Percentiles rank a stretch among this genome's conserved stretches.
Conservation (phyloP, 2,113 vertebrate species). For the Callipepla californica region DNA sequence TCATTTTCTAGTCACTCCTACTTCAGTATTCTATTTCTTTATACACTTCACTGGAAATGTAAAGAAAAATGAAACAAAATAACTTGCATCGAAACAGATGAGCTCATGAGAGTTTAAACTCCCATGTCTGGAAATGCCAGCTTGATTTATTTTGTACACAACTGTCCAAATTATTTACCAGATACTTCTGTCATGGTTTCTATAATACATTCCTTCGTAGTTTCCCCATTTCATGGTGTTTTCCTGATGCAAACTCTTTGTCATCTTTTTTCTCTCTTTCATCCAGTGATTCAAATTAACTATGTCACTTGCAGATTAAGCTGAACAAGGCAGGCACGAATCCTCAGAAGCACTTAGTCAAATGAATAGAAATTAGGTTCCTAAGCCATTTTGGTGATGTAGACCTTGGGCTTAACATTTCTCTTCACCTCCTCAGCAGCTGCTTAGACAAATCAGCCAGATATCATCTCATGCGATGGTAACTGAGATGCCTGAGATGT, state of each 20-base stretch:
- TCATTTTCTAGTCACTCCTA: neutral
- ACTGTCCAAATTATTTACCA: neutral
- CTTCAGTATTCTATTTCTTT: neutral
- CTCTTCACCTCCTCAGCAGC: neutral
- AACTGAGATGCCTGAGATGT: neutral
- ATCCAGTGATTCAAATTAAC: neutral
- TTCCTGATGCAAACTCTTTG: neutral
- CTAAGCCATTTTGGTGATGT: neutral
- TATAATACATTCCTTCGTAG: neutral
- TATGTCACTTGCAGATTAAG: neutral
- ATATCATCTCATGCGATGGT: neutral
- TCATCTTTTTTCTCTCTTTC: neutral
- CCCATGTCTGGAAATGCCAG: neutral
- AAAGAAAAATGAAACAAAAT: neutral
- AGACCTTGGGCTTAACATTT: neutral
- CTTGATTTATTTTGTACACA: neutral
- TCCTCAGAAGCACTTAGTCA: neutral
- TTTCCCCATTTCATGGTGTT: neutral
- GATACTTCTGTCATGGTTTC: neutral
- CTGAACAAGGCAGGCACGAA: neutral
- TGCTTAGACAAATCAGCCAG: neutral
- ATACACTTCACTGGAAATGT: neutral
- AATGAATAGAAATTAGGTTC: neutral
- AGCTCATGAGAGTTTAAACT: neutral
- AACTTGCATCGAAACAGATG: neutral